phyloP scores from a whole-genome alignment of 1,140 invertebrate genomes.

The Tetraneura akinire region DNA sequence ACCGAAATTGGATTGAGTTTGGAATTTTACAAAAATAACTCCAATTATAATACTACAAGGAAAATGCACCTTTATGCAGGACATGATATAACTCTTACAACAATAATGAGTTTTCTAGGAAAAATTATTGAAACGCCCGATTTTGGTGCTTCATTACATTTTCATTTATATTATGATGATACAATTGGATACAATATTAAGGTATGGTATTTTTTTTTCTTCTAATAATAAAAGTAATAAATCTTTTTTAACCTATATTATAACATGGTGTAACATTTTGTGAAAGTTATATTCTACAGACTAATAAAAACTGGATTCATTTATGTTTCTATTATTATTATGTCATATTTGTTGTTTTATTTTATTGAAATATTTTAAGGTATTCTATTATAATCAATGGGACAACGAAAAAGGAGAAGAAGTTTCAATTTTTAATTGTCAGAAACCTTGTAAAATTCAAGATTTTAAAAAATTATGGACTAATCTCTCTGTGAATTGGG shows the following conservation, averaged over 20 bases:
- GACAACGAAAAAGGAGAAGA: conserved; percentile 24
- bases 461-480: not conserved
- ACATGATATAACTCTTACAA: not conserved
- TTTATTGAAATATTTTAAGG: not conserved
- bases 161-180: conserved; percentile 12
- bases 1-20: conserved; percentile 14
- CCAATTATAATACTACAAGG: not conserved
- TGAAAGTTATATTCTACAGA: no score
- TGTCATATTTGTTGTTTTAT: no score
- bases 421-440: not conserved
- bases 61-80: conserved; percentile 41
- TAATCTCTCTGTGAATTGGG: not conserved
- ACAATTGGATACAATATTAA: conserved; percentile 4
- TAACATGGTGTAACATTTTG: no score
- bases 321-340: no score
- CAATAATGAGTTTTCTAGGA: not conserved
- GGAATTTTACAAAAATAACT: not conserved
- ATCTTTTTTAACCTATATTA: no score
- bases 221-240: no score
- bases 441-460: conserved; percentile 11
- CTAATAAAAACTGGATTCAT: no score
- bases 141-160: conserved; percentile 36
- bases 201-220: no score
- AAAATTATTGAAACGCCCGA: not conserved
- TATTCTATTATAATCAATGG: conserved; percentile 15